These are phyloP conservation scores for Cephus cinctus DNA, from an alignment of 1,140 invertebrate genomes.

Conservation along the genomic window DNA sequence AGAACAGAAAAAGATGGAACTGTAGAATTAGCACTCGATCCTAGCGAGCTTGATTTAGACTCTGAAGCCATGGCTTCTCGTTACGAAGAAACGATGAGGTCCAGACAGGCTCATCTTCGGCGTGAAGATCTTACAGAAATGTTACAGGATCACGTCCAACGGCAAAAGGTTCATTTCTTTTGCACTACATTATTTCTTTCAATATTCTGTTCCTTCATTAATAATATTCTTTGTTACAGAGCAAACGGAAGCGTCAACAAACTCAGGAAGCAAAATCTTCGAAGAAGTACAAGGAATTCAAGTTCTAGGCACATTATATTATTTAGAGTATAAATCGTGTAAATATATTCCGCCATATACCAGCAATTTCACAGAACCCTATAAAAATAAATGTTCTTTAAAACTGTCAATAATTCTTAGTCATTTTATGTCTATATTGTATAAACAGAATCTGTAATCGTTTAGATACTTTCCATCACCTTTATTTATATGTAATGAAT, in stretches of 20 bases:
- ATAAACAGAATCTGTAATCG: no score
- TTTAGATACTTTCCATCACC: no score
- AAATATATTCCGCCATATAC: no score
- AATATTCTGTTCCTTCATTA: conserved; percentile 8
- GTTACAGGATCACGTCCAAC: conserved; percentile 95
- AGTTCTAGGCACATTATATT: no score
- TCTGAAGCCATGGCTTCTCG: conserved; percentile 94
- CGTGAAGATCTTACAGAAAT: conserved; percentile 98
- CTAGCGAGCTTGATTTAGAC: conserved; percentile 94
- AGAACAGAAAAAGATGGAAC: conserved; percentile 63
- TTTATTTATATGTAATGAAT: no score
- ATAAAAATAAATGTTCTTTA: no score
- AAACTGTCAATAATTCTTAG: no score
- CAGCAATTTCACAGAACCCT: no score
- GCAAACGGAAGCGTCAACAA: conserved; percentile 89
- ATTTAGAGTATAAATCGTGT: no score
- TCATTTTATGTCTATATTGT: no score
- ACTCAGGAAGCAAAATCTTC: conserved; percentile 83
- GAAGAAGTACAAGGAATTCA: conserved; percentile 98
- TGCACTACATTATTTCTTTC: conserved; percentile 6
- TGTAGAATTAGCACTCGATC: conserved; percentile 94
- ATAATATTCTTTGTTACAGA: conserved; percentile 63
- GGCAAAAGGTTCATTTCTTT: conserved; percentile 72
- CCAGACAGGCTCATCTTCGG: conserved; percentile 82
- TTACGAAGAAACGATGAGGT: conserved; percentile 94